Percentiles rank a stretch among this genome's conserved stretches.
These are phyloP conservation scores for Stichopus chloronotus DNA, from an alignment of 35 echinoderm and acorn worm genomes.

Conservation along the genomic window DNA sequence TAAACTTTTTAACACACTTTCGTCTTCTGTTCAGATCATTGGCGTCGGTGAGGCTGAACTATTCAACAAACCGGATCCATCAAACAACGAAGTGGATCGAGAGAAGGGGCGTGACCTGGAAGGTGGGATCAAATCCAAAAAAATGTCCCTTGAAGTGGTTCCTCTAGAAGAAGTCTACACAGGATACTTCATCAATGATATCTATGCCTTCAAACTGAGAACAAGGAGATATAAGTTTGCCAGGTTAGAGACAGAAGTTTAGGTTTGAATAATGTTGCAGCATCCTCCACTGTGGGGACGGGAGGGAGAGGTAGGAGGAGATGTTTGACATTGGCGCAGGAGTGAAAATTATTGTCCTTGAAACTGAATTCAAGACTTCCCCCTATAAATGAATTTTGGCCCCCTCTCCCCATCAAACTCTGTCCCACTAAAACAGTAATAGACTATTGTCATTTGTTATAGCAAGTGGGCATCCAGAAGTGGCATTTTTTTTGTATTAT, in stretches of 20 bases:
- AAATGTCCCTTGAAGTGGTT: background rate
- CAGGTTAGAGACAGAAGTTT: background rate
- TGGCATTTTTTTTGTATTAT: too few relatives aligned
- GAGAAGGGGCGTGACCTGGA: background rate
- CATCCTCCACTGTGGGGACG: background rate
- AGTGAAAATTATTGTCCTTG: too few relatives aligned
- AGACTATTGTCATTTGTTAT: too few relatives aligned
- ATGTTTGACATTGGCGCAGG: too few relatives aligned
- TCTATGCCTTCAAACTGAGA: background rate
- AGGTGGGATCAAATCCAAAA: background rate
- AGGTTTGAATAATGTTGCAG: background rate
- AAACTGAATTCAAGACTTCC: too few relatives aligned
- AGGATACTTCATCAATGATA: background rate
- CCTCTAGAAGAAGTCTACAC: constrained; percentile 2
- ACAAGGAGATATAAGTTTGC: background rate
- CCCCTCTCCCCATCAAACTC: too few relatives aligned
- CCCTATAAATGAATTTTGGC: too few relatives aligned
- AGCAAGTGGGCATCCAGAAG: too few relatives aligned
- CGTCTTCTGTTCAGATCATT: background rate
- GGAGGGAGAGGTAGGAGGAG: too few relatives aligned
- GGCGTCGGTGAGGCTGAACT: background rate
- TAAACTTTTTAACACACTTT: too few relatives aligned
- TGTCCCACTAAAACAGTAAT: too few relatives aligned
- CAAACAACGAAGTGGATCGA: background rate
- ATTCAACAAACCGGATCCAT: background rate